Base-by-base conservation (phyloP, 2,888 invertebrate species). In the Pyrrhosoma nymphula region DNA sequence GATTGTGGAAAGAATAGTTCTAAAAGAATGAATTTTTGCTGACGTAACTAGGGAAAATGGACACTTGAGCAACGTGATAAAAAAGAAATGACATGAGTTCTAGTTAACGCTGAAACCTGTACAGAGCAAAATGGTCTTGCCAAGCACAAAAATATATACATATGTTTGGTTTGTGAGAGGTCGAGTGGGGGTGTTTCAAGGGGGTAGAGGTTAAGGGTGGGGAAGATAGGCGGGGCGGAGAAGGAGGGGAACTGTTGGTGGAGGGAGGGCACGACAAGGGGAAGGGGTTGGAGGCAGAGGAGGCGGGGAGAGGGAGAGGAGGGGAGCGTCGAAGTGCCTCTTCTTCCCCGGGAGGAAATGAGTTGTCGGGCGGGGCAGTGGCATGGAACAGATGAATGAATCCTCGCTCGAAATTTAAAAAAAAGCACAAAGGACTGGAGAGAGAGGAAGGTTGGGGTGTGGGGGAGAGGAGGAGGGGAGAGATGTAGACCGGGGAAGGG, bases 301-400 rank as follows among this genome's bases (percentile, higher is more conserved):
- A 47, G 47, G 47, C 4, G 39, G 88, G 16, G 20, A 26, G 39
- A 47, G 88, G 39, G 20, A 23, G 23, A 88, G 18, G 90, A n/a
- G 56, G 90, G 18, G 56, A 60, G 90, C 30, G 88, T 18, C 35
- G 26, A 56, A 56, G 30, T 56, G 10, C 90, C 35, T 35, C 56
- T 69, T n/a, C 69, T 69, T n/a, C 69, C 90, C 56, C 90, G 90
- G 60, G 90, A 91, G 90, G 90, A 91, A 91, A 91, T 91, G 90
- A 91, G 90, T 91, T 91, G 90, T 91, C 90, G 90, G 90, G 90
- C 90, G 90, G 90, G 60, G 90, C 90, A 91, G 90, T 91, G 90
- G 90, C 56, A 91, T 60, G 90, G 90, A 91, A 91, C 90, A 91
- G 90, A 91, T 91, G 90, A 91, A 91, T 91, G 90, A 91, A 91